These are phyloP conservation scores for Centropyge bicolor DNA, from an alignment of 2,797 vertebrate species.

Conservation along the genomic window DNA sequence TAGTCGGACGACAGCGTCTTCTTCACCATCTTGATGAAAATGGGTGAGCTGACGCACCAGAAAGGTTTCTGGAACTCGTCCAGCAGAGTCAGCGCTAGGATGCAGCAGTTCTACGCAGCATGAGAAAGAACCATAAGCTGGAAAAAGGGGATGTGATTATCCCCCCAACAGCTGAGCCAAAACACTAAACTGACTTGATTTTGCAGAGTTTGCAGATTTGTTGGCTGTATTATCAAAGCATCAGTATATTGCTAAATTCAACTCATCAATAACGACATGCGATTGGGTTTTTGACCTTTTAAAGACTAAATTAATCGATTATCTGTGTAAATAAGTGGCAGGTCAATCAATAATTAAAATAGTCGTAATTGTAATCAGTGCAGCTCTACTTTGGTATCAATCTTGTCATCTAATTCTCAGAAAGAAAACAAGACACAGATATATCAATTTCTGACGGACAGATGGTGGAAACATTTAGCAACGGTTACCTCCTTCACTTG, in stretches of 20 bases:
- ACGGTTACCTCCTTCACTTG: not conserved
- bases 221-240: too few species aligned
- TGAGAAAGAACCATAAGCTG: conserved; percentile 3
- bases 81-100: conserved; percentile 90
- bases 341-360: too few species aligned
- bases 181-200: not conserved
- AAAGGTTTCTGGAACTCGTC: conserved; percentile 89
- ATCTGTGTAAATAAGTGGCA: too few species aligned
- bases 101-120: conserved; percentile 87
- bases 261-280: not conserved
- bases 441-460: too few species aligned
- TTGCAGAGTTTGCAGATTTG: too few species aligned
- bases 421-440: too few species aligned
- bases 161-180: not conserved
- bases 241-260: not conserved
- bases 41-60: conserved; percentile 91
- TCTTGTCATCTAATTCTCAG: too few species aligned
- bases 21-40: conserved; percentile 61
- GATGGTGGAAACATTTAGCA: too few species aligned
- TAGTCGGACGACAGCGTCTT: conserved; percentile 65
- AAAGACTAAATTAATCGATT: too few species aligned
- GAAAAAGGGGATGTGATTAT: not conserved
- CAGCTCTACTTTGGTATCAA: too few species aligned
- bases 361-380: too few species aligned
- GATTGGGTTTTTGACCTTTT: not conserved